Conservation (phyloP, 2,888 invertebrate species). For the Tachina fera region DNA sequence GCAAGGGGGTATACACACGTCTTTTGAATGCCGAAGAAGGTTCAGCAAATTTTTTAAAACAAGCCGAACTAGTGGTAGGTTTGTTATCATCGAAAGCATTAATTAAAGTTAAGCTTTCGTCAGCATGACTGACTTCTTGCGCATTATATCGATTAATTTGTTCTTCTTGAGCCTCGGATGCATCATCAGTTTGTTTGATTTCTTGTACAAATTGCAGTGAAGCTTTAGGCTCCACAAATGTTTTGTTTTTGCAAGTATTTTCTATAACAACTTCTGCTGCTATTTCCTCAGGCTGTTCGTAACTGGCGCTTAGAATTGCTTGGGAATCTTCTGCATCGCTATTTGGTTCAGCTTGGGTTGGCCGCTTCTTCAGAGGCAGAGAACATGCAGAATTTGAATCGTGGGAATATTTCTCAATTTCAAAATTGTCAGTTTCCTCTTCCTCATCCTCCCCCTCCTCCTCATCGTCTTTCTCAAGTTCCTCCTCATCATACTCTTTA, state of each 20-base stretch:
- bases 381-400: constrained; percentile 63
- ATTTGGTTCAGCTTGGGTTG: constrained; percentile 52
- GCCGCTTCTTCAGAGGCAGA: constrained; percentile 56
- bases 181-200: not conserved
- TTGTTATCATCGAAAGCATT: constrained; percentile 50
- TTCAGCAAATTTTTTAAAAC: constrained; percentile 38
- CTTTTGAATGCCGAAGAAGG: constrained; percentile 45
- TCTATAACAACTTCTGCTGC: constrained; percentile 60
- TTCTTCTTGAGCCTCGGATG: not conserved
- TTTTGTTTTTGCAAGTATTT: constrained; percentile 33
- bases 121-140: not conserved
- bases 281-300: constrained; percentile 50
- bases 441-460: constrained; percentile 3
- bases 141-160: not conserved
- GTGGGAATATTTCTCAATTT: constrained; percentile 56
- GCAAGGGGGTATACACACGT: constrained; percentile 12
- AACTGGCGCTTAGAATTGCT: not conserved
- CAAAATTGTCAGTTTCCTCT: constrained; percentile 31
- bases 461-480: not conserved
- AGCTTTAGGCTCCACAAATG: not conserved
- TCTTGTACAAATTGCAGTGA: not conserved
- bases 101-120: not conserved
- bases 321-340: constrained; percentile 46
- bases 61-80: constrained; percentile 41
- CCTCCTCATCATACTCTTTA: constrained; percentile 12